Base-by-base conservation (phyloP, 2,888 invertebrate species). In the Drosophila suboccidentalis region DNA sequence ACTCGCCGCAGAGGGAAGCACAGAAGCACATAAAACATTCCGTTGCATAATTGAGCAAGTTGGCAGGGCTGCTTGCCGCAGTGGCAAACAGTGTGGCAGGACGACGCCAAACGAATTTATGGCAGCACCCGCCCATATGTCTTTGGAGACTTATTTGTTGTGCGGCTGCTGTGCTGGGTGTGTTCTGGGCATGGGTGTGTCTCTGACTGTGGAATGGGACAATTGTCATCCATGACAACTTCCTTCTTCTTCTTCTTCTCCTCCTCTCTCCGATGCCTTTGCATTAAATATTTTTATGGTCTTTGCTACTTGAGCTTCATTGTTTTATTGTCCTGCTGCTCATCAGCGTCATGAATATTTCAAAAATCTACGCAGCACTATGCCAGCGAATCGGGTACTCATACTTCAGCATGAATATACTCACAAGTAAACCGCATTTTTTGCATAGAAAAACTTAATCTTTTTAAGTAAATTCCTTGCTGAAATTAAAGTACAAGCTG, bases 11-110 rank as follows among this genome's bases (percentile, higher is more conserved):
- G 8, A 51, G 60, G 22, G 50, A 26, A 57, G 5, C 26, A 26
- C 26, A 26, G 50, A 26, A 62, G 79, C 64, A 70, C 87, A 90
- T 90, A 90, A 89, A 90, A 84, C 90, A 91, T 91, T 88, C 75
- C 78, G 87, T 64, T 91, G 91, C 91, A 91, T 91, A 91, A 91
- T 91, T 91, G 90, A 91, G 71, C 79, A 87, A 85, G 87, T 79
- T 81, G 80, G 87, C 62, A 60, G 59, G 22, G 19, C 55, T 34
- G 44, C n/a, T 50, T 34, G 44, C 11, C 55, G 63, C 55, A 26
- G 53, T n/a, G 38, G 46, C 39, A 54, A 34, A 36, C 50, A 15
- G 39, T 19, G 66, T 67, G 77, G 67, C 54, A 74, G 71, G 62
- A 67, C 44, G 78, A 66, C 62, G 63, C 63, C 43, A 19, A 67